Evolutionary conservation across 2,113 vertebrate species (phyloP).

Genomic region (Danionella cerebrum): DNA sequence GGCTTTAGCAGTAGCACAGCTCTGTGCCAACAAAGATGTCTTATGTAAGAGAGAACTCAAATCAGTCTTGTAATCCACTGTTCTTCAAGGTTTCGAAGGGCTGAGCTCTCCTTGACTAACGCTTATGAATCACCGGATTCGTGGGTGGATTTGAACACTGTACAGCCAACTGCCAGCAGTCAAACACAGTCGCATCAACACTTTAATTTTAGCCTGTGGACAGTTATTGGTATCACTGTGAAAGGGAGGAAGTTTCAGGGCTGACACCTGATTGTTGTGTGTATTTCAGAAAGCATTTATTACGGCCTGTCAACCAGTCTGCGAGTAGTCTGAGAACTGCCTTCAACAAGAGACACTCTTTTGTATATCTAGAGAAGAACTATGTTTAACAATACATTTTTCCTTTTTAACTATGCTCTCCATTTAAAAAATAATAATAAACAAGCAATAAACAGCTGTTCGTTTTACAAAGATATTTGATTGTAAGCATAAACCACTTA

Average conservation of each 20-base stretch:
- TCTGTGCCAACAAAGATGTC: neutral
- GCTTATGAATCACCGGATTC: neutral
- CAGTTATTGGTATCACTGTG: neutral
- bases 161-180: neutral
- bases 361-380: too few species aligned
- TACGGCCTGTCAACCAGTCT: too few species aligned
- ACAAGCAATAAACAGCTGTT: too few species aligned
- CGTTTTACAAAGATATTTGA: too few species aligned
- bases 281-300: too few species aligned
- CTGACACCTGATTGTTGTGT: neutral
- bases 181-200: neutral
- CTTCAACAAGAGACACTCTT: too few species aligned
- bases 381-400: too few species aligned
- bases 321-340: too few species aligned
- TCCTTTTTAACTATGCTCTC: too few species aligned
- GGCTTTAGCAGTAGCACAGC: neutral
- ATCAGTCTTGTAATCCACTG: neutral
- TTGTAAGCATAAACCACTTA: too few species aligned
- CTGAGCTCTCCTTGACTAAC: neutral
- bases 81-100: neutral
- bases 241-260: neutral
- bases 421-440: too few species aligned
- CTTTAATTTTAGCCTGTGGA: neutral
- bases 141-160: neutral
- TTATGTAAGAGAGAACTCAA: neutral